Conservation (phyloP, 1,140 invertebrate genomes). For the Trichonephila clavata region DNA sequence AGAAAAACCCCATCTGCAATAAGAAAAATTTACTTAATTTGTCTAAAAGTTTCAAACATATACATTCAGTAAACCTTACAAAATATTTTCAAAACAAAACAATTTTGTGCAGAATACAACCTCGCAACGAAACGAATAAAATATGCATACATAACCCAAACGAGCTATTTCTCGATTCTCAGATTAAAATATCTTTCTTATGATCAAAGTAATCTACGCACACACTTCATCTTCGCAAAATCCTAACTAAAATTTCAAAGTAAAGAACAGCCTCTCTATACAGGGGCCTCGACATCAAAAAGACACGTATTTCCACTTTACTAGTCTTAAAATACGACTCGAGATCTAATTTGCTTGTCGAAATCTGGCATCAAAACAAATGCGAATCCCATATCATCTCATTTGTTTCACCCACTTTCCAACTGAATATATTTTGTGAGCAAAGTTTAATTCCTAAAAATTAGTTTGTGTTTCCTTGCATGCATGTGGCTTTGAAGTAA, state of each 20-base stretch:
- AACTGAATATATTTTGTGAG: conserved; percentile 11
- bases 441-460: conserved; percentile 30
- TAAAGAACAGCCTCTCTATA: neutral
- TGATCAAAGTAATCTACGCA: neutral
- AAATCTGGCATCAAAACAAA: conserved; percentile 38
- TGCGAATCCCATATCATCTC: conserved; percentile 1
- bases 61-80: no score
- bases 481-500: conserved; percentile 12
- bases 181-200: neutral
- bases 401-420: neutral
- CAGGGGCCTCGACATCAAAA: neutral
- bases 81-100: no score
- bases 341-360: neutral
- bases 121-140: no score
- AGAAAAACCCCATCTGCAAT: no score
- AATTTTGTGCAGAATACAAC: no score
- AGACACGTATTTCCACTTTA: conserved; percentile 29
- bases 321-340: neutral
- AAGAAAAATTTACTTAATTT: no score
- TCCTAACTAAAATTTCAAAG: neutral
- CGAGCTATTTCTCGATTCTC: neutral
- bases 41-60: no score
- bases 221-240: neutral
- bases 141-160: neutral
- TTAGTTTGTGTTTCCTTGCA: neutral